Evolutionary conservation across 2,113 vertebrate species (phyloP).

Genomic region (Pardalotus punctatus): DNA sequence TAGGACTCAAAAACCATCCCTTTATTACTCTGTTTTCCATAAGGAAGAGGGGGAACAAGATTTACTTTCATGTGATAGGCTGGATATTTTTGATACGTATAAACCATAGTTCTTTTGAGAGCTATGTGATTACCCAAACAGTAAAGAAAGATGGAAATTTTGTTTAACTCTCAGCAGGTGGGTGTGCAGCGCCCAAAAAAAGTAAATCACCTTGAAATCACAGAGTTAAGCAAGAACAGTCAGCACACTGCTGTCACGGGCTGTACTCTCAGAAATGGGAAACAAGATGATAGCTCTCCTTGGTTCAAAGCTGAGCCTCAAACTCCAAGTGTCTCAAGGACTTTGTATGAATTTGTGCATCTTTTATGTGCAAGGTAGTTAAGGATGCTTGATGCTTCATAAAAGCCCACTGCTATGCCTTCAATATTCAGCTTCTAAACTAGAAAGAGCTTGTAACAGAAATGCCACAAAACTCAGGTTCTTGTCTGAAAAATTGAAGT

Average conservation of each 20-base stretch:
- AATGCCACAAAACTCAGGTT: neutral
- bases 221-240: neutral
- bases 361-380: neutral
- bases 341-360: neutral
- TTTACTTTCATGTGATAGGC: neutral
- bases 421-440: neutral
- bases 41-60: neutral
- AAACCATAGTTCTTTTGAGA: neutral
- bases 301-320: slow-evolving; percentile 1
- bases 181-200: neutral
- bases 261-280: neutral
- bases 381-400: neutral
- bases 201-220: slow-evolving; percentile 20
- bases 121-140: neutral
- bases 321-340: neutral
- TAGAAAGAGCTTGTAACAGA: neutral
- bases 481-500: neutral
- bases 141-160: neutral
- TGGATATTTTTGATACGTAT: neutral
- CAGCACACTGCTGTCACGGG: neutral
- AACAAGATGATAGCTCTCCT: neutral
- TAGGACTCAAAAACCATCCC: neutral
- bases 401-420: neutral
- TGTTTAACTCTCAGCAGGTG: slow-evolving; percentile 4
- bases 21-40: neutral